Base-by-base conservation (phyloP, 2,113 vertebrate genomes). In the Varanus salvator region DNA sequence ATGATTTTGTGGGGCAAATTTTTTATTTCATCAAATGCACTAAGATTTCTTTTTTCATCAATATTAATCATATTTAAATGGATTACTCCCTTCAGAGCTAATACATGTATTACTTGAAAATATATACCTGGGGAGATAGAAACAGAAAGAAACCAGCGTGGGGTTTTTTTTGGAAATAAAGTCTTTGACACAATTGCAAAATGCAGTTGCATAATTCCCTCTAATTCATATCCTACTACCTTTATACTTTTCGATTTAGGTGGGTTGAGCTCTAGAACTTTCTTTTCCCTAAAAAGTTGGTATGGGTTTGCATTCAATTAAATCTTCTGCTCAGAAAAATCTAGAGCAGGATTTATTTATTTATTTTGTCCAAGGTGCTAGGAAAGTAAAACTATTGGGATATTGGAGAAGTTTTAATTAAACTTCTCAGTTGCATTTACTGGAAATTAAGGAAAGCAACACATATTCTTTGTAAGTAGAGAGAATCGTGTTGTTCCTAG, bases 241-340 rank as follows among this genome's bases (percentile, higher is more conserved):
- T 27, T 91, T 57, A 23, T 54, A 85, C 44, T 94, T 94, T 85
- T 34, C 31, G 90, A 91, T 87, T 94, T 92, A 92, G 95, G 91
- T 84, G 57, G 76, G 93, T 95, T 85, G 64, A 52, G 54, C 48
- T 92, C 88, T 84, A 66, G 8, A 68, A 87, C 87, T 86, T 78
- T 17, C 7, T 52, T 76, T 93, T 34, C 74, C 90, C 91, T 91
- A 92, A 92, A 85, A 88, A 31, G 64, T 75, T 80, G 50, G 87
- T 90, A 93, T 90, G 77, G 89, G 15, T 87, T 89, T 90, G 95
- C 25, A 90, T 95, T 95, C 92, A 91, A 90, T 92, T 87, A 94
- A 89, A 95, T 75, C 34, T 74, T 76, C 74, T 90, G 23, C 92
- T 94, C 88, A 90, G 72, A 44, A 92, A 86, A 66, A 90, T 60